These are phyloP conservation scores for Lapara coniferarum DNA, from an alignment of 2,888 invertebrate species.

Conservation along the genomic window DNA sequence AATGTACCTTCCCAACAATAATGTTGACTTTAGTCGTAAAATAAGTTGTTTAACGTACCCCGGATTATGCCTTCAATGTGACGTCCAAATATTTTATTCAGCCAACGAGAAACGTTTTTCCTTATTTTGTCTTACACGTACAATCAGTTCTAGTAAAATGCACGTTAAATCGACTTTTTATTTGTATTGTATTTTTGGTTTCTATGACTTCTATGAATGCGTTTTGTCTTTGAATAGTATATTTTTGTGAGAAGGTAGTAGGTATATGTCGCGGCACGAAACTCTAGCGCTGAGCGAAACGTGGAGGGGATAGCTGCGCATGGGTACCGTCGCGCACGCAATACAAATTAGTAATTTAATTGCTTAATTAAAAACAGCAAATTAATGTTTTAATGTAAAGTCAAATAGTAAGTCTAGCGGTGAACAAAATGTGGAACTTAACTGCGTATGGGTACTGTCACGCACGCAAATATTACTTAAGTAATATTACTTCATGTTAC, in stretches of 20 bases:
- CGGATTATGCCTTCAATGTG: neutral
- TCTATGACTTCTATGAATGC: neutral
- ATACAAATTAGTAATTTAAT: too few species aligned
- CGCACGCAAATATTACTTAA: too few species aligned
- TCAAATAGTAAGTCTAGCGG: too few species aligned
- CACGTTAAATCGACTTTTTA: neutral
- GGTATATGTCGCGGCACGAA: too few species aligned
- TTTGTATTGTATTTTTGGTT: neutral
- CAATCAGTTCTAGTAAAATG: conserved; percentile 1
- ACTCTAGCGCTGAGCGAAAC: too few species aligned
- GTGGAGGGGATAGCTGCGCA: too few species aligned
- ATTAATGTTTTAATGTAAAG: too few species aligned
- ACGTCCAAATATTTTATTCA: neutral
- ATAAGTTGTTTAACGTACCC: neutral
- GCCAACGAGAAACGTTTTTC: neutral
- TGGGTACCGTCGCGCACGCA: too few species aligned
- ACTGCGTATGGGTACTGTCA: too few species aligned
- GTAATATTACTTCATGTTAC: too few species aligned
- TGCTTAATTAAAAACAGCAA: too few species aligned
- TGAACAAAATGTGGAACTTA: too few species aligned
- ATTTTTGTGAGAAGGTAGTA: neutral
- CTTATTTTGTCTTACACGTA: conserved; percentile 13
- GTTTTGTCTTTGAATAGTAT: neutral
- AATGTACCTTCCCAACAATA: neutral
- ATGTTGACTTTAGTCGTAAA: conserved; percentile 4